A percentile compares a stretch with the other conserved stretches of the same genome.
Evolutionary conservation across 2,797 vertebrate genomes (phyloP).

Genomic region (Sarcophilus harrisii): DNA sequence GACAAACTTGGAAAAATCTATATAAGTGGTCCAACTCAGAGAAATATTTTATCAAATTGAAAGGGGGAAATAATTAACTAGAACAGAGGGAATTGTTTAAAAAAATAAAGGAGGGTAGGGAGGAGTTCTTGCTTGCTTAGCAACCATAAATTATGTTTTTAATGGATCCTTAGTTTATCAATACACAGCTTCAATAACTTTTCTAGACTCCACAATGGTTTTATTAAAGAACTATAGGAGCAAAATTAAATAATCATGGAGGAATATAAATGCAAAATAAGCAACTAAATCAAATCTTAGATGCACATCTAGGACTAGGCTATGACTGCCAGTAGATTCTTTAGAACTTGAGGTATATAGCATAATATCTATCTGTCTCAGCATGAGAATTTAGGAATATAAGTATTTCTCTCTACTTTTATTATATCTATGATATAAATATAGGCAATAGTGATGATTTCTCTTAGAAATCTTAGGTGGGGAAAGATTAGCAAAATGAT

Average conservation of each 20-base stretch:
- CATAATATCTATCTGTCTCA: background rate
- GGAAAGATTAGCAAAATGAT: conserved; percentile 9
- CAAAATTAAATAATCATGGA: background rate
- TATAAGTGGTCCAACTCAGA: conserved; percentile 25
- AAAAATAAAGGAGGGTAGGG: background rate
- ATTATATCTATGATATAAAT: background rate
- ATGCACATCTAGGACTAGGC: background rate
- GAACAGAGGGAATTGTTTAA: conserved; percentile 2
- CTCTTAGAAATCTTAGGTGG: background rate
- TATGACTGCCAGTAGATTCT: background rate
- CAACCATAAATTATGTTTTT: background rate
- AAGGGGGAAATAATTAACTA: background rate
- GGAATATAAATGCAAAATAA: background rate
- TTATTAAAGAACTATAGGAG: background rate
- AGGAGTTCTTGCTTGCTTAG: background rate
- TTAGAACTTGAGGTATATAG: background rate
- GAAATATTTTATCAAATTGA: background rate
- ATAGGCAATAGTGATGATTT: background rate
- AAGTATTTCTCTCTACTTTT: background rate
- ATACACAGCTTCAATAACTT: background rate
- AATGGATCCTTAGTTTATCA: background rate
- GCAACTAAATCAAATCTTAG: background rate
- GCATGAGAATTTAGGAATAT: background rate
- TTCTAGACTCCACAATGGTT: background rate
- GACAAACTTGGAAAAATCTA: conserved; percentile 55